Percentiles rank a stretch among this genome's conserved stretches.
These are phyloP conservation scores for Heptranchias perlo DNA, from an alignment of 2,113 vertebrate genomes.

Conservation along the genomic window DNA sequence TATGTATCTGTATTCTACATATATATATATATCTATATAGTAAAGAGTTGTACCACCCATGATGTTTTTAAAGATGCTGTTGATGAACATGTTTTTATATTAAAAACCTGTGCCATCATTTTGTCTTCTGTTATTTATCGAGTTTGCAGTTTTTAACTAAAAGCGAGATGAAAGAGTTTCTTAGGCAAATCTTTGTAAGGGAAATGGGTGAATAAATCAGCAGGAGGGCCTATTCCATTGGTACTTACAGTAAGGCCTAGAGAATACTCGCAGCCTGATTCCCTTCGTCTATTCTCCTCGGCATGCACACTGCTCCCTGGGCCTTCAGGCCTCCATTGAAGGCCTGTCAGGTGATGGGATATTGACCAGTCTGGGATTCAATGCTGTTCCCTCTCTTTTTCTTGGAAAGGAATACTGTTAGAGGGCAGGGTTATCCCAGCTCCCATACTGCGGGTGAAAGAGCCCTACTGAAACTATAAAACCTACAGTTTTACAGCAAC, in stretches of 20 bases:
- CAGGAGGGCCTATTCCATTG: not conserved
- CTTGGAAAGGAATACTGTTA: not conserved
- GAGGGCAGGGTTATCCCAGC: not conserved
- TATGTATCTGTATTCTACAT: slow-evolving; percentile 33
- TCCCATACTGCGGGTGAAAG: not conserved
- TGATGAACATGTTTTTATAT: slow-evolving; percentile 76
- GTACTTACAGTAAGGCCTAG: no score
- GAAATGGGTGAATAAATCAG: not conserved
- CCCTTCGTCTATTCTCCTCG: no score
- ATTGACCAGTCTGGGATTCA: not conserved
- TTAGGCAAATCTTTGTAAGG: not conserved
- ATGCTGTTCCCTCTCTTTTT: not conserved
- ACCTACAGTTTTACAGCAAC: not conserved
- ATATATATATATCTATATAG: slow-evolving; percentile 28
- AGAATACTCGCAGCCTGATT: no score
- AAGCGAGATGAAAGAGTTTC: no score
- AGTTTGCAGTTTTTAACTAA: not conserved
- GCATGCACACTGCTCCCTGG: no score
- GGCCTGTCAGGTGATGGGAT: not conserved
- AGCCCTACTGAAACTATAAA: not conserved
- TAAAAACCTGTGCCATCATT: slow-evolving; percentile 72
- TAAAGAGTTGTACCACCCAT: slow-evolving; percentile 71
- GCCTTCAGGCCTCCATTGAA: not conserved
- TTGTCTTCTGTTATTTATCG: slow-evolving; percentile 46
- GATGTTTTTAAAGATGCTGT: slow-evolving; percentile 68